phyloP scores from a whole-genome alignment of 2,888 invertebrate genomes.

The Amaurobius ferox region DNA sequence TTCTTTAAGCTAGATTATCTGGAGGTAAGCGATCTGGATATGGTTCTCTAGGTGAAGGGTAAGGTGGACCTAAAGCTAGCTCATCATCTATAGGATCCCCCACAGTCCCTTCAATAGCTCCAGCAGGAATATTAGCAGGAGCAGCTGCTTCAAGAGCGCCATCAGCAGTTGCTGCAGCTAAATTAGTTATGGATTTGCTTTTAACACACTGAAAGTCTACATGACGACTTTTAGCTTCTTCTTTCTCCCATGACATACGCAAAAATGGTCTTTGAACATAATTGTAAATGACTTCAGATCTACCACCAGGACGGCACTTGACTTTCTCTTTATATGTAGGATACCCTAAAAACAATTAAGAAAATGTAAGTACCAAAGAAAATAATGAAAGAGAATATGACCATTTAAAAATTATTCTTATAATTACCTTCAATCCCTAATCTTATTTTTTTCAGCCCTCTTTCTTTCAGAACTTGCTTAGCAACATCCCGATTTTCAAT shows the following conservation, averaged over 20 bases:
- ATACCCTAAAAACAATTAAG: slow-evolving; percentile 84
- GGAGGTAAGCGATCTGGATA: slow-evolving; percentile 68
- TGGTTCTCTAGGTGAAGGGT: slow-evolving; percentile 65
- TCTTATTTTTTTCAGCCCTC: slow-evolving; percentile 98
- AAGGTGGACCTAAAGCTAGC: slow-evolving; percentile 46
- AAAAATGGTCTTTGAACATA: slow-evolving; percentile 99
- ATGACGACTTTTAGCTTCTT: slow-evolving; percentile 98
- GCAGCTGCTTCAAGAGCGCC: slow-evolving; percentile 82
- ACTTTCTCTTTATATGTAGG: slow-evolving; percentile 99
- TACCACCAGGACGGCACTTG: slow-evolving; percentile 93
- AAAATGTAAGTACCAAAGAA: no score
- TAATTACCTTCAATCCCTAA: slow-evolving; percentile 92
- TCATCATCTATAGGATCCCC: slow-evolving; percentile 59
- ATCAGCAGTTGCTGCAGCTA: slow-evolving; percentile 96
- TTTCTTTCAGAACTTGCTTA: slow-evolving; percentile 96
- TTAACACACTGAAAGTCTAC: slow-evolving; percentile 99
- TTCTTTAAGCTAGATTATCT: slow-evolving; percentile 61
- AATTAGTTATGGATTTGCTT: slow-evolving; percentile 96
- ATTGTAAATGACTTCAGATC: slow-evolving; percentile 98
- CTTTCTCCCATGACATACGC: slow-evolving; percentile 99
- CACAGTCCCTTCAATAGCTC: slow-evolving; percentile 49
- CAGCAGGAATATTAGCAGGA: slow-evolving; percentile 52
- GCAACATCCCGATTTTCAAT: slow-evolving; percentile 99
- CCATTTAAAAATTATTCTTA: background rate
- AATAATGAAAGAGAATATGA: background rate